Base-by-base conservation (phyloP, 1,140 invertebrate species). In the Geopemphigus sp. region DNA sequence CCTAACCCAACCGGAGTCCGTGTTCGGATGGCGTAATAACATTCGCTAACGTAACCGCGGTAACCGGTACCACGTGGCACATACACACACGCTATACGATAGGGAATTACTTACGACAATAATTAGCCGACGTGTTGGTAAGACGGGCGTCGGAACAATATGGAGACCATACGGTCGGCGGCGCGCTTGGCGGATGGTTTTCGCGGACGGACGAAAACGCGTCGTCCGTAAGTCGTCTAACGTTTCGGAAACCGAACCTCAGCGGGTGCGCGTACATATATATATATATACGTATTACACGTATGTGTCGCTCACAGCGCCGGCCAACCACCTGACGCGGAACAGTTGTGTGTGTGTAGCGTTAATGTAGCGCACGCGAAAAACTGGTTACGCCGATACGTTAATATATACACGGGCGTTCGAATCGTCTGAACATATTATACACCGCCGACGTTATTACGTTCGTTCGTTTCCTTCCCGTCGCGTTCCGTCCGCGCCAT, bases 371-470 rank as follows among this genome's bases (percentile, higher is more conserved):
- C 64, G 64, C n/a, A 24, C 32, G 39, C 64, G 39, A 39, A 68
- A 68, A 68, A 68, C 64, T 68, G 64, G 64, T 68, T 68, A 68
- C 59, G 29, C 17, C 10, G 26, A 29, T 68, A 68, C 47, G 39
- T 68, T 68, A 68, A 24, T 61, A 29, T 39, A 64, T 64, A 64
- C 29, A 39, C 19, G 24, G 3, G 26, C 26, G 19, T 64, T 32
- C 19, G 6, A 17, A 39, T n/a, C n/a, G n/a, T n/a, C n/a, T n/a
- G n/a, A n/a, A n/a, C n/a, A n/a, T n/a, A n/a, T n/a, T n/a, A n/a
- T n/a, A n/a, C n/a, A n/a, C n/a, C n/a, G n/a, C 50, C 24, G 22
- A 68, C 22, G 22, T 68, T 68, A 68, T 39, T 50, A 50, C 50
- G 24, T 50, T 68, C 17, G 50, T 68, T 3, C 22, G 26, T 24